Base-by-base conservation (phyloP, 2,888 invertebrate species). In the Cephonodes hylas region DNA sequence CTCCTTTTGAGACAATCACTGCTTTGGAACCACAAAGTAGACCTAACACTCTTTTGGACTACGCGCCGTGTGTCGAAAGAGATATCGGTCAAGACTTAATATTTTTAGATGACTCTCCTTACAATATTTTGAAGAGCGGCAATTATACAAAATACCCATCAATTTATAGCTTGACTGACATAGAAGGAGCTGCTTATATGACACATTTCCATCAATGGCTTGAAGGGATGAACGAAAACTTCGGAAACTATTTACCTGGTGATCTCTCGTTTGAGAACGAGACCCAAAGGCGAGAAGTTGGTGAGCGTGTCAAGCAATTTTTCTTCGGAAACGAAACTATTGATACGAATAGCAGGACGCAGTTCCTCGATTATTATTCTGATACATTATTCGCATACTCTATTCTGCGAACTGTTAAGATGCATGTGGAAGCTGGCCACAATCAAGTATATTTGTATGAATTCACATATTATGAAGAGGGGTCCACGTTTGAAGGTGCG, bases 351-450 rank as follows among this genome's bases (percentile, higher is more conserved):
- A 74, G 65, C 42, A 53, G 74, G 56, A 65, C 73, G 23, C 45
- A 48, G 5, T 80, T 69, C 46, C 61, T 80, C 0, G 64, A 77
- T 42, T 82, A 67, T 42, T 73, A 72, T 53, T 67, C 77, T 8
- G 88, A 94, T 91, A 63, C 71, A 3, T 46, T 75, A 3, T 80
- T 80, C 61, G 65, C 59, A 3, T 70, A 72, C 48, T 61, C 70
- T 5, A 66, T 69, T 7, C 44, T 77, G 27, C 66, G 69, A 61
- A 68, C 74, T 4, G 71, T 73, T 1, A 68, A 71, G 20, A 59
- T 77, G 18, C 73, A 80, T 59, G 64, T 70, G 2, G 67, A 73
- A 61, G 72, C 76, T 59, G 79, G 79, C 5, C 74, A 81, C 58
- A 38, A 73, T 38, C 59, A 76, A 42, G 60, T 81, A n/a, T 81